Evolutionary conservation across 2,113 vertebrate genomes (phyloP).

Genomic region (Ochotona curzoniae): DNA sequence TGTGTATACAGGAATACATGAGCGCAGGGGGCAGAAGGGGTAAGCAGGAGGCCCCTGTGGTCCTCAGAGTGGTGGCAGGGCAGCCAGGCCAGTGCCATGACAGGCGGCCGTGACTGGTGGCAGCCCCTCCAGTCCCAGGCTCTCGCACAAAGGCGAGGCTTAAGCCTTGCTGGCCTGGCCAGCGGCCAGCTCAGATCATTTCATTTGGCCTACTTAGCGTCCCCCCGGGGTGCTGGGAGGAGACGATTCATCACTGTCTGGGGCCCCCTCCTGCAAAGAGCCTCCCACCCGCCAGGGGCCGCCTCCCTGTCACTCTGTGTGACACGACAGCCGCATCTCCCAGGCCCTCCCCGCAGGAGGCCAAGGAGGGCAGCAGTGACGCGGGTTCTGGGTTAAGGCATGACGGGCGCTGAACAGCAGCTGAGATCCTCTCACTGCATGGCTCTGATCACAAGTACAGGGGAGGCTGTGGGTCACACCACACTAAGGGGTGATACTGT

Average conservation of each 20-base stretch:
- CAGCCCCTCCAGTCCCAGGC: constrained; percentile 61
- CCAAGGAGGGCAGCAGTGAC: not conserved
- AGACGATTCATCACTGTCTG: constrained; percentile 69
- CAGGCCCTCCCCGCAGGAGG: not conserved
- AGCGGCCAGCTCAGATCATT: constrained; percentile 61
- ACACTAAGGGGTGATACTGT: not conserved
- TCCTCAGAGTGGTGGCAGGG: not conserved
- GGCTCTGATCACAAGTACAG: not conserved
- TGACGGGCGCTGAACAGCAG: not conserved
- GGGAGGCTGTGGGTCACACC: fast-evolving
- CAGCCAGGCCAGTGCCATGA: fast-evolving
- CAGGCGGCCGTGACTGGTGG: not conserved
- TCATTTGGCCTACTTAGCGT: constrained; percentile 80
- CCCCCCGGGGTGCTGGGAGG: constrained; percentile 60
- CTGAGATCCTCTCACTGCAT: fast-evolving
- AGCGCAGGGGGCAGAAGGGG: not conserved
- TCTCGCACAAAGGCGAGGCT: constrained; percentile 70
- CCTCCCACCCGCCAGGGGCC: not conserved
- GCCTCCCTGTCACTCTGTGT: not conserved
- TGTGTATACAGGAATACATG: not conserved
- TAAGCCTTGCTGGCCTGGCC: constrained; percentile 76
- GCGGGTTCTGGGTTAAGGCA: not conserved
- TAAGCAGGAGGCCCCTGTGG: not conserved
- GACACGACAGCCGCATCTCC: not conserved
- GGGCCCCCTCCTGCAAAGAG: constrained; percentile 59